Evolutionary conservation across 2,888 invertebrate genomes (phyloP), one percentile per base, ranked within the genome.

Genomic region (Parasteatoda lunata): DNA sequence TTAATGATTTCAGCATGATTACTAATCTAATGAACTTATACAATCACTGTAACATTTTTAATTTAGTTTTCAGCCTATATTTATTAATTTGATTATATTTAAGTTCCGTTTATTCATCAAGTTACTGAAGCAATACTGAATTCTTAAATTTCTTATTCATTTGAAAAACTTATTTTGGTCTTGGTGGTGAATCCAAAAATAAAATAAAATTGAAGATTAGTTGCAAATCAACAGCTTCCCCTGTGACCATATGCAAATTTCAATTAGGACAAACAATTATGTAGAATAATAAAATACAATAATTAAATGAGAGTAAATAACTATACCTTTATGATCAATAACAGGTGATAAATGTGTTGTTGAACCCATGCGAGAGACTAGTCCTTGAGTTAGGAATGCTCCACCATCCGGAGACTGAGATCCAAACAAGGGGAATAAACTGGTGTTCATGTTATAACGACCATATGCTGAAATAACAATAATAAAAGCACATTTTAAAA

Each of bases 311-410:
- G n/a, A 59, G 3, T 59, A 59, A 0, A 7, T 9, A 54, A 49
- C 45, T 11, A 30, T 88, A 88, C 88, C 88, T 84, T 84, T 84
- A 64, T 88, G 84, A 69, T 88, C 88, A 66, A 88, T 79, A 72
- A 88, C 72, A 52, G 84, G 84, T 51, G 88, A 83, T 45, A 84
- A 54, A 72, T 84, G 80, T 65, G 83, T 75, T 11, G 88, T 81
- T 75, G 84, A 85, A 51, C 85, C 85, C 48, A 88, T 65, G 45
- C 88, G 81, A 7, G 88, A 85, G 77, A 85, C 84, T 76, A 85
- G 80, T 70, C 88, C 88, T 85, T 82, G 88, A 47, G 78, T 82
- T 54, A 85, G 76, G 69, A 81, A 85, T 51, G 88, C 79, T 64
- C 85, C 85, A 68, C 64, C 71, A 65, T 88, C 88, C 69, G 88